Conservation (phyloP, 2,797 vertebrate species). For the Sebastes hubbsi region DNA sequence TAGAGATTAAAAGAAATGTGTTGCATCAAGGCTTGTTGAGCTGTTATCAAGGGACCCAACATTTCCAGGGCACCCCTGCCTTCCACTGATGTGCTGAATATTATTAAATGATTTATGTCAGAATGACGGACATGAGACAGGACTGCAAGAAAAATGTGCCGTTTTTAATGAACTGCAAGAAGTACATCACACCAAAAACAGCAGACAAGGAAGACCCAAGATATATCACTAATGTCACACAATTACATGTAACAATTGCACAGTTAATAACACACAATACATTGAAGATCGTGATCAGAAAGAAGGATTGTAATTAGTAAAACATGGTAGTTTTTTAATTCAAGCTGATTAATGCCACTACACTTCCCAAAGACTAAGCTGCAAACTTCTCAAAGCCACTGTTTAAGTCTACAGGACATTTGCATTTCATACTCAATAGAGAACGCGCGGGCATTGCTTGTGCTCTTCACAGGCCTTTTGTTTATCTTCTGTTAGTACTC, state of each 20-base stretch:
- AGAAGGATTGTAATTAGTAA: background rate
- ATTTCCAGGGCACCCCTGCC: background rate
- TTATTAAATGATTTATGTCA: background rate
- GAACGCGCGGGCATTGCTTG: background rate
- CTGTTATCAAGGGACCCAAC: background rate
- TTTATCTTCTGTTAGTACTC: conserved; percentile 23
- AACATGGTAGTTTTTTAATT: background rate
- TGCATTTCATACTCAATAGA: background rate
- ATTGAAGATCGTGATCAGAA: background rate
- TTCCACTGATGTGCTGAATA: background rate
- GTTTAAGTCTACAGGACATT: background rate
- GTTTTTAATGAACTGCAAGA: background rate
- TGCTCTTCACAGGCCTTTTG: background rate
- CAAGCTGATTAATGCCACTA: background rate
- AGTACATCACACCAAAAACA: background rate
- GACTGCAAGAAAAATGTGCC: background rate
- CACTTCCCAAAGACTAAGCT: background rate
- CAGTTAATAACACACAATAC: background rate
- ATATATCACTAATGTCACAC: background rate
- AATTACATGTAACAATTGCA: background rate
- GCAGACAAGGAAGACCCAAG: background rate
- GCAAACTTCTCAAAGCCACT: background rate
- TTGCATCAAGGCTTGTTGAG: background rate
- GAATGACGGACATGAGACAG: background rate
- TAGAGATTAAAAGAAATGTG: background rate